Base-by-base conservation (phyloP, 2,797 vertebrate species). In the Acridotheres tristis region DNA sequence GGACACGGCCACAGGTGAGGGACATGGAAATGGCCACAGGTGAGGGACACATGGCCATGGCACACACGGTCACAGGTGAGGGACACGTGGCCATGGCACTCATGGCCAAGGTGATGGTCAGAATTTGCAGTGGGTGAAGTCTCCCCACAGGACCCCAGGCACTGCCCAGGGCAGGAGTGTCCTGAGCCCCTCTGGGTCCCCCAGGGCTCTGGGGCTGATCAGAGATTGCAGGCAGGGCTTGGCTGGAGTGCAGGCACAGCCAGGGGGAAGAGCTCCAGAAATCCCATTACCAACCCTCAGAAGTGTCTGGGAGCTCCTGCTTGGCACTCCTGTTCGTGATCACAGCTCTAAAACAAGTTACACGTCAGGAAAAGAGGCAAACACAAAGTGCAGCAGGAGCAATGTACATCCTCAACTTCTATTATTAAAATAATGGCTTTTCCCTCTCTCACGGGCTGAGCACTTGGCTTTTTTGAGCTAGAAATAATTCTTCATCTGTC, bases 341-440 rank as follows among this genome's bases (percentile, higher is more conserved):
- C 92, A 82, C 23, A 43, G 65, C 81, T 85, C 66, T 47, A 59
- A 93, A 78, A 40, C 62, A 84, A 93, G 86, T 80, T 62, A 92
- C 79, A 88, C 69, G 58, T 83, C 90, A 43, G 67, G 57, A 72
- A 73, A 61, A 47, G 88, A 93, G 88, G 90, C 74, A 86, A 94
- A 95, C 76, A 94, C 55, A 13, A 61, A 90, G 73, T 77, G 79
- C 82, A 85, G 78, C 59, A 69, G 26, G 77, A 89, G 84, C 38
- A 79, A 85, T 38, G 72, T 5, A 61, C 79, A 65, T 83, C 90
- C 72, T 77, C 65, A 76, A 48, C 71, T 87, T 68, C 75, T 61
- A 23, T 82, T 77, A 93, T 95, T 93, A 83, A 87, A 95, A 90
- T 85, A 94, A 97, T 65, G 86, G 65, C 68, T 92, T 89, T 77